Evolutionary conservation across 2,113 vertebrate species (phyloP), one percentile per base, ranked within the genome.

Genomic region (Edolisoma coerulescens): DNA sequence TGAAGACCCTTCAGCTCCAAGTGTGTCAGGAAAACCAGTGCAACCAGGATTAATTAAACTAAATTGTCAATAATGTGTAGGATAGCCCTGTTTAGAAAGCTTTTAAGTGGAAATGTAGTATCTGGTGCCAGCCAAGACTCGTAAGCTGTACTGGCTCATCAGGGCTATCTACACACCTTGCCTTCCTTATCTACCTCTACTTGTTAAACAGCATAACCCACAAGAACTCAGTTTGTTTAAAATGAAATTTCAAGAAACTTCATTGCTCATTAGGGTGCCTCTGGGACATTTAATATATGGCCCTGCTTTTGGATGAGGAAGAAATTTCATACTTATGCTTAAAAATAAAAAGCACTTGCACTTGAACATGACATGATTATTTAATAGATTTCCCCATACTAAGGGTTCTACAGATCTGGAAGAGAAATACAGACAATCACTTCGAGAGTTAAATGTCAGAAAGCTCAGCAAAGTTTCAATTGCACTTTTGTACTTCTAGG

Each of bases 271-370:
- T 53, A 78, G 6, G 27, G 12, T 37, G 32, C 28, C 37, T 79
- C 59, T 63, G 65, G 70, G 53, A 71, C 11, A 16, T 39, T 50
- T 95, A 18, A 30, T 49, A 67, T 4, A 44, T 2, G 18, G 35
- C 24, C 19, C 27, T 70, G 33, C 50, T 80, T 89, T 67, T 42
- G 70, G 39, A 47, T 47, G 41, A 71, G 21, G 39, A 68, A 61
- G 33, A 84, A 90, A 67, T 42, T 67, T 90, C 67, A 65, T 14
- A 5, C 39, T 59, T 52, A 26, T 27, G 14, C 77, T 84, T 80
- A 63, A 93, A 94, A 93, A 47, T 16, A 81, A 85, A 92, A 88
- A 59, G 42, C n/a, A 37, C 44, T 28, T n/a, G 42, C 76, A 69
- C 18, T 47, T 82, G 63, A 88, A 70, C 0, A 0, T 45, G 57